Evolutionary conservation across 2,888 invertebrate species (phyloP).

Genomic region (Cepaea hortensis): DNA sequence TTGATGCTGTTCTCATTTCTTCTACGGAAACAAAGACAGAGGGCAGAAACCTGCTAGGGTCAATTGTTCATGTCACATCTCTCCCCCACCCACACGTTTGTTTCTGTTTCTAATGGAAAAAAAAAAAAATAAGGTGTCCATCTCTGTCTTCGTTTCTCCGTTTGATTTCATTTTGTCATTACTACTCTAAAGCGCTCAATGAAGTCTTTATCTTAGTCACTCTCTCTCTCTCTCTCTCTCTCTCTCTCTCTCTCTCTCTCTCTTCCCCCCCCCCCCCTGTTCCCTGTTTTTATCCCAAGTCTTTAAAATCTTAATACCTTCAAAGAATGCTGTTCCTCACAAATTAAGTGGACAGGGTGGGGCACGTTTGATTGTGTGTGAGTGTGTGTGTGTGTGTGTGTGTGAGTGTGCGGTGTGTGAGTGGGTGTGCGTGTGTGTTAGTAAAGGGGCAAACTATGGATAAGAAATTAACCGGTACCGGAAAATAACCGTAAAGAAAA

Average conservation of each 20-base stretch:
- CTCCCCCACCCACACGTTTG: background rate
- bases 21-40: conserved; percentile 12
- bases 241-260: background rate
- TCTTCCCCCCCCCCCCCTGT: background rate
- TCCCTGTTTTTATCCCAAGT: background rate
- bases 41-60: background rate
- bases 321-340: no score
- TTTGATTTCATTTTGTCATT: background rate
- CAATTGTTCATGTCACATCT: background rate
- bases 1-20: background rate
- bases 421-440: no score
- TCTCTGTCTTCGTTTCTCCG: background rate
- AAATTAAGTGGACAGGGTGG: no score
- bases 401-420: no score
- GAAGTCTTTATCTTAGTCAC: background rate
- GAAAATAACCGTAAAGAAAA: background rate
- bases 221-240: background rate
- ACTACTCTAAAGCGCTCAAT: background rate
- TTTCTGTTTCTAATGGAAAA: no score
- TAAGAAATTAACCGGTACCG: background rate
- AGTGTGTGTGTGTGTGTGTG: no score
- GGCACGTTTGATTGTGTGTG: no score
- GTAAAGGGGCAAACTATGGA: no score
- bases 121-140: background rate
- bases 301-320: background rate